Conservation (phyloP, 2,888 invertebrate genomes). For the Lithophane socia region DNA sequence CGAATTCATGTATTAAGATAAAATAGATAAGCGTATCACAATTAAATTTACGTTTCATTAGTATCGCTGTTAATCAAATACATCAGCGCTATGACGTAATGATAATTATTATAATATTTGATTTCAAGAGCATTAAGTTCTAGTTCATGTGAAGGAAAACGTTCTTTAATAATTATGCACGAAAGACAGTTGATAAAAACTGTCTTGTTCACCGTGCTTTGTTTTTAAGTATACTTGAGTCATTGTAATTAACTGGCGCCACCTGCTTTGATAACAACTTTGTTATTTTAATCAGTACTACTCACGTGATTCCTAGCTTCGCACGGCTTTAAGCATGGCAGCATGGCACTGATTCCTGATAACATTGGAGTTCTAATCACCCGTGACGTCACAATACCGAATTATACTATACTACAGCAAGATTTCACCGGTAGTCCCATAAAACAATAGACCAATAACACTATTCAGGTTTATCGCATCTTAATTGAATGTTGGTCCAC, state of each 20-base stretch:
- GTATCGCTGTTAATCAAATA: neutral
- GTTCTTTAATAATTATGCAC: neutral
- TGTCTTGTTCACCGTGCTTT: neutral
- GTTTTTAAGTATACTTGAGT: neutral
- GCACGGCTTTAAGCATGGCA: constrained; percentile 35
- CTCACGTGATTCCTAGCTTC: constrained; percentile 52
- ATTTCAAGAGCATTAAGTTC: neutral
- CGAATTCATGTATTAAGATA: constrained; percentile 15
- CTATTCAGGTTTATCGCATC: constrained; percentile 33
- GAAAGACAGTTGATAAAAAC: neutral
- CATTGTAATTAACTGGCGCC: constrained; percentile 9
- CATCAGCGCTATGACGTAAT: neutral
- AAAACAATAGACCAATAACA: constrained; percentile 35
- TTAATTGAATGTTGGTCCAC: constrained; percentile 36
- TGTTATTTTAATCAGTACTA: constrained; percentile 19
- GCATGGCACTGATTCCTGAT: constrained; percentile 30
- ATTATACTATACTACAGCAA: neutral
- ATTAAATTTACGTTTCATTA: neutral
- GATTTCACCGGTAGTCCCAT: constrained; percentile 5
- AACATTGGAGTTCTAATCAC: constrained; percentile 5
- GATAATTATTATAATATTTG: neutral
- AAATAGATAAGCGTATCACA: constrained; percentile 28
- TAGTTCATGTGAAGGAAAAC: constrained; percentile 1
- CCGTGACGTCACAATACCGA: constrained; percentile 8
- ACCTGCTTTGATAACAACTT: constrained; percentile 13